These are phyloP conservation scores for Hirtodrosophila histrioides DNA, from an alignment of 2,888 invertebrate species.

Conservation along the genomic window DNA sequence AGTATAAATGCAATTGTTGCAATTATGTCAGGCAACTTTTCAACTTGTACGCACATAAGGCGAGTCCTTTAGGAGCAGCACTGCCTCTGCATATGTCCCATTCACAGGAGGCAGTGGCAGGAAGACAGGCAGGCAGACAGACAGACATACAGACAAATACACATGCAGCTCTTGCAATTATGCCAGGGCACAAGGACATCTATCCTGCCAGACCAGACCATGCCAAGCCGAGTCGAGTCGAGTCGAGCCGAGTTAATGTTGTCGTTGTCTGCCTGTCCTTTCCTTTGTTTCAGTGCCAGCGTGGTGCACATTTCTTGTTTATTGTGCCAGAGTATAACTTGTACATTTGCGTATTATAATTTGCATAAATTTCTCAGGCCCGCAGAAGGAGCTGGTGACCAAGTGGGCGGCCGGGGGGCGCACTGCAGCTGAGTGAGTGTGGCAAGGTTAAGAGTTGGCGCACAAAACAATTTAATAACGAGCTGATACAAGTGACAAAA, in stretches of 20 bases:
- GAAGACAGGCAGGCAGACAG: conserved; percentile 10
- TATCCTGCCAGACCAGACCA: conserved; percentile 31
- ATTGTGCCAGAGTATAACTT: conserved; percentile 70
- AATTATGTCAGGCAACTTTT: conserved; percentile 64
- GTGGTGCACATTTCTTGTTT: conserved; percentile 72
- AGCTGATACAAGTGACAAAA: conserved; percentile 77
- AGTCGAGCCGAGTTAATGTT: conserved; percentile 59
- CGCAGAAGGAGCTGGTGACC: background rate
- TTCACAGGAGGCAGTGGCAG: background rate
- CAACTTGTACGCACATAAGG: conserved; percentile 30
- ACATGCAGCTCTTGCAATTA: conserved; percentile 51
- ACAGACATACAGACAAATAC: conserved; percentile 28
- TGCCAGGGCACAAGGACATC: conserved; percentile 38
- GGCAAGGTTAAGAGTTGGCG: conserved; percentile 57
- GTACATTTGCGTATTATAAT: conserved; percentile 79
- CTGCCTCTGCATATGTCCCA: conserved; percentile 33
- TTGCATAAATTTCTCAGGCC: conserved; percentile 71
- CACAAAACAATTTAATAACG: conserved; percentile 75
- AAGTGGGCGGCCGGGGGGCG: background rate
- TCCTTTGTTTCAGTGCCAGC: conserved; percentile 60
- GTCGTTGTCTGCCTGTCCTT: conserved; percentile 35
- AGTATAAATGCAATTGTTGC: conserved; percentile 66
- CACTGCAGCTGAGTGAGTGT: conserved; percentile 25
- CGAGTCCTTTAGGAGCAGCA: conserved; percentile 17
- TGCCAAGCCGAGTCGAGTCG: conserved; percentile 8